Conservation (phyloP, 2,888 invertebrate genomes). For the Acanthosepion esculentum region DNA sequence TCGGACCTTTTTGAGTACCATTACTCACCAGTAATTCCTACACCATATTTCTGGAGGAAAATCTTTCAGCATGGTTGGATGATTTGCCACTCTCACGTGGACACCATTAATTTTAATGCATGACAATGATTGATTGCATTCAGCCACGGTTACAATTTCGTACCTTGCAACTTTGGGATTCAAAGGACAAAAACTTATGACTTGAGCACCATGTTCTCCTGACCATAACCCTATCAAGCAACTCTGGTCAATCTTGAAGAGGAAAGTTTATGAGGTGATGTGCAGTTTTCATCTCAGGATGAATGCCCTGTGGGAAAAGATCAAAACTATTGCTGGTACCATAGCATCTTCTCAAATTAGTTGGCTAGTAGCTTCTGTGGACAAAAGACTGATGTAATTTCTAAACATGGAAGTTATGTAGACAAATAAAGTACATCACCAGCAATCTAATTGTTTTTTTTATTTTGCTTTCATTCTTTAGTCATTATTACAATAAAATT, state of each 20-base stretch:
- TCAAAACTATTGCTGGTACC: constrained; percentile 35
- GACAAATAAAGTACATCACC: not conserved
- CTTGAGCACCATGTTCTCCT: no score
- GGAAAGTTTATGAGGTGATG: not conserved
- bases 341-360: not conserved
- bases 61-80: not conserved
- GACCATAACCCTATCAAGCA: no score
- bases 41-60: not conserved
- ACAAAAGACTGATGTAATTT: no score
- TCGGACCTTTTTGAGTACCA: not conserved
- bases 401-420: no score
- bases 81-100: not conserved
- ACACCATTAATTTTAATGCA: not conserved
- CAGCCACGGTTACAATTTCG: no score
- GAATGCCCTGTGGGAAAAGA: not conserved
- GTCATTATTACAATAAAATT: constrained; percentile 36
- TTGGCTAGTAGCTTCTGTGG: no score
- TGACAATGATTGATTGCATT: not conserved
- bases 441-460: not conserved
- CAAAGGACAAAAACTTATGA: no score
- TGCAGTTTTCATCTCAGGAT: not conserved
- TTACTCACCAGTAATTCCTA: not conserved
- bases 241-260: not conserved
- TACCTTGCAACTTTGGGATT: no score
- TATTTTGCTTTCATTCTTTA: not conserved